These are phyloP conservation scores for Lontra canadensis DNA, from an alignment of 2,113 vertebrate genomes.

Conservation along the genomic window DNA sequence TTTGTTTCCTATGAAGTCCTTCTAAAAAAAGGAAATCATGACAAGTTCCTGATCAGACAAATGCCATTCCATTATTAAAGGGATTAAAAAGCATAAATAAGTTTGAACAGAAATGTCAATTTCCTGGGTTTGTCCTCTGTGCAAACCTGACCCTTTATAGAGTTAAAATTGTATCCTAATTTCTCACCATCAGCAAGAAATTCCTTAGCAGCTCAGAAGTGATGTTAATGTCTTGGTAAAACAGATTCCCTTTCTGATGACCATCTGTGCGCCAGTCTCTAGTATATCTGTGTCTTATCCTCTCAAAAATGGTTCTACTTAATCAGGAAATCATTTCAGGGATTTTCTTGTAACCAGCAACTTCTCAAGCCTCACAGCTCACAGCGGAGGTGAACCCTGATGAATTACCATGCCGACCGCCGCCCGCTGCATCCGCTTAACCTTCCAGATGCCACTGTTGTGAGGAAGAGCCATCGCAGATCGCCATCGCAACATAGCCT, in stretches of 20 bases:
- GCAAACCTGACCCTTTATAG: neutral
- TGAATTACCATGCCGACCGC: neutral
- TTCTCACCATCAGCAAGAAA: slow-evolving; percentile 23
- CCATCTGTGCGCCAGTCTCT: neutral
- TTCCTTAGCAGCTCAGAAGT: slow-evolving; percentile 57
- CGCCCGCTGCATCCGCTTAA: rapidly evolving
- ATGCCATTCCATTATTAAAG: slow-evolving; percentile 64
- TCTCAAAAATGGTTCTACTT: rapidly evolving
- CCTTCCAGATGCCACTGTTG: slow-evolving; percentile 94
- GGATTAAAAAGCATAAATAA: slow-evolving; percentile 51
- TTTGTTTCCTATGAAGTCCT: slow-evolving; percentile 54
- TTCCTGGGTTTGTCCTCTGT: slow-evolving; percentile 30
- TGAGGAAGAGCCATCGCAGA: slow-evolving; percentile 90
- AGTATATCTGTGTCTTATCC: neutral
- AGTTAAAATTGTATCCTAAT: slow-evolving; percentile 57
- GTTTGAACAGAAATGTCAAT: neutral
- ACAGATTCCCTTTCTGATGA: neutral
- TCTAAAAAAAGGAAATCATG: slow-evolving; percentile 69
- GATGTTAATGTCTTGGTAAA: neutral
- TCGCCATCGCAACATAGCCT: slow-evolving; percentile 93
- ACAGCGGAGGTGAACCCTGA: neutral
- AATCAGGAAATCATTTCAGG: neutral
- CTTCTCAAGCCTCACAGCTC: neutral
- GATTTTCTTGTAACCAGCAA: neutral
- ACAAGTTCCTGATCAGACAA: slow-evolving; percentile 67